Conservation (phyloP, 2,888 invertebrate genomes). For the Salticus scenicus region DNA sequence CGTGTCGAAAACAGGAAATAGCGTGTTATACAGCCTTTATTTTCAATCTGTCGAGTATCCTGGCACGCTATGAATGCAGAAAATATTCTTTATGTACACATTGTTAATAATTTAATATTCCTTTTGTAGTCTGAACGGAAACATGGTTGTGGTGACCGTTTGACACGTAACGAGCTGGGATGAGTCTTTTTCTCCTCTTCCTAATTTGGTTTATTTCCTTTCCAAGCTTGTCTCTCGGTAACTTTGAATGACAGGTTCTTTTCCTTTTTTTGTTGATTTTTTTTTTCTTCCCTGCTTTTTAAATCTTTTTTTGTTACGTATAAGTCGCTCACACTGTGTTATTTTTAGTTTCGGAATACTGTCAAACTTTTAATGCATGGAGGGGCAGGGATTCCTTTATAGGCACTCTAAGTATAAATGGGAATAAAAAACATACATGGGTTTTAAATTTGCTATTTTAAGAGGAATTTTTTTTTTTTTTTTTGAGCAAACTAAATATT, state of each 20-base stretch:
- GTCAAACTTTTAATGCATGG: too few species aligned
- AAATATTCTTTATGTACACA: background rate
- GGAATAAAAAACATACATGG: too few species aligned
- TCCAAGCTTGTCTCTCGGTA: background rate
- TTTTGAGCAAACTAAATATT: too few species aligned
- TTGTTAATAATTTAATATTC: background rate
- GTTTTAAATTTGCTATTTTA: too few species aligned
- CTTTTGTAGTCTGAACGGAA: background rate
- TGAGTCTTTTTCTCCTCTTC: background rate
- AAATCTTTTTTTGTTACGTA: too few species aligned
- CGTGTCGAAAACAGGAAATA: background rate
- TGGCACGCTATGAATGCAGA: background rate
- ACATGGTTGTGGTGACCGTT: background rate
- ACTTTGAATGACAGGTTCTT: background rate
- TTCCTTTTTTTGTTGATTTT: background rate
- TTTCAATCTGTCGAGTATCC: background rate
- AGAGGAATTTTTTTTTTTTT: too few species aligned
- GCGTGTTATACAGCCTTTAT: background rate
- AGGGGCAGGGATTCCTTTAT: too few species aligned
- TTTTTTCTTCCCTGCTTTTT: too few species aligned
- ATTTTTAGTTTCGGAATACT: too few species aligned
- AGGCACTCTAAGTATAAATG: too few species aligned
- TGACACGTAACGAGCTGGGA: background rate
- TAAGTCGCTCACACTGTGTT: too few species aligned
- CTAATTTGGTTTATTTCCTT: constrained; percentile 12